These are phyloP conservation scores for Amaurobius ferox DNA, from an alignment of 2,888 invertebrate genomes.

Conservation along the genomic window DNA sequence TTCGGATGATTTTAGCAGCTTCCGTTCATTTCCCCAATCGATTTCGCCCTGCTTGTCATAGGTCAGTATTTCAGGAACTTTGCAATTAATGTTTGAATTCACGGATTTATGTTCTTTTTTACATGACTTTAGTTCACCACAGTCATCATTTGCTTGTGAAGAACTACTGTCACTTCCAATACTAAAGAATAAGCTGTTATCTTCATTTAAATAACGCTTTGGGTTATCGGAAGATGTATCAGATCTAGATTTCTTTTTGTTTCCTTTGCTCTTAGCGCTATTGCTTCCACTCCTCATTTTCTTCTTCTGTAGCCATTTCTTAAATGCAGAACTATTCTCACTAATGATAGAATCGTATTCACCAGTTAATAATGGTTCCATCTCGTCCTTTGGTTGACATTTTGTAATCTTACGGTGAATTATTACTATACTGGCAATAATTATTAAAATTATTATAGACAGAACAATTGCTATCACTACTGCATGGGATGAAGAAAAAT, in stretches of 20 bases:
- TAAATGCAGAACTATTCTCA: background rate
- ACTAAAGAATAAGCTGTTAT: background rate
- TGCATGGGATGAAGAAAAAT: background rate
- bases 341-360: background rate
- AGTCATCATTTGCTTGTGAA: background rate
- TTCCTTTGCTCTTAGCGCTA: background rate
- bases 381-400: background rate
- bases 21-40: background rate
- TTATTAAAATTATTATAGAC: background rate
- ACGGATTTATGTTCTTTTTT: too few relatives aligned
- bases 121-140: too few relatives aligned
- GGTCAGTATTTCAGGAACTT: too few relatives aligned
- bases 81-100: too few relatives aligned
- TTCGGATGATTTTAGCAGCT: background rate
- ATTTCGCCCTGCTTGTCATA: too few relatives aligned
- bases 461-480: background rate
- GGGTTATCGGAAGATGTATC: too few relatives aligned
- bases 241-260: background rate
- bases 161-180: background rate
- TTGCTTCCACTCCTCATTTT: background rate
- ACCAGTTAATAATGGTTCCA: background rate
- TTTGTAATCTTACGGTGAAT: background rate
- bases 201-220: background rate
- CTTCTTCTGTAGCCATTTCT: background rate
- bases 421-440: background rate